Evolutionary conservation across 2,888 invertebrate genomes (phyloP), one percentile per base, ranked within the genome.

Genomic region (Melolontha melolontha): DNA sequence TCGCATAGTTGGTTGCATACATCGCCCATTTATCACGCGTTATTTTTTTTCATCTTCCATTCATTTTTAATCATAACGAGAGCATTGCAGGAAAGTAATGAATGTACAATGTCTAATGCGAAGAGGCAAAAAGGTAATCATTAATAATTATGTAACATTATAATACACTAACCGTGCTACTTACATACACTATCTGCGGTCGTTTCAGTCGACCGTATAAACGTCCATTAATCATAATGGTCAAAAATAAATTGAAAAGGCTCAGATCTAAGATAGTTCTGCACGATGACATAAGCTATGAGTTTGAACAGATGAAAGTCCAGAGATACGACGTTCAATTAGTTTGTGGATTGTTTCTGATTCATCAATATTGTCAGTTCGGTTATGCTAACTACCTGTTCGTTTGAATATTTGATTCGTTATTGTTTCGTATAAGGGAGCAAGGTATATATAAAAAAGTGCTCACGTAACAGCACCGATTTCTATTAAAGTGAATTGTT

Each of bases 241-340:
- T 40, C 59, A 50, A 57, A 59, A 66, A 50, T 66, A 66, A 66
- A 66, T 66, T 66, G 66, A 66, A 66, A 59, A 66, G 49, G 50
- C 27, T 17, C 41, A 66, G 66, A 66, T 66, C 59, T n/a, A 12
- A 66, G 66, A 66, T 66, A 66, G 66, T 51, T 49, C 55, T 42
- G 40, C 47, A 44, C 55, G 67, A 64, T 67, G 67, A 67, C 67
- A 67, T 62, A 62, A 67, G 59, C 62, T 29, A 42, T 54, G 39
- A 34, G 34, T 34, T 50, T 27, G 63, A 49, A 51, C 54, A 67
- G 67, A 67, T 67, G 67, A 67, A 67, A 67, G 67, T 62, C 17
- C 14, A 22, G 29, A 47, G 67, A 67, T 67, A 67, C 50, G 52
- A 34, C 42, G 44, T 67, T 67, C 67, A 67, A 67, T 67, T 67